Conservation (phyloP, 2,888 invertebrate genomes). For the Orgyia antiqua region DNA sequence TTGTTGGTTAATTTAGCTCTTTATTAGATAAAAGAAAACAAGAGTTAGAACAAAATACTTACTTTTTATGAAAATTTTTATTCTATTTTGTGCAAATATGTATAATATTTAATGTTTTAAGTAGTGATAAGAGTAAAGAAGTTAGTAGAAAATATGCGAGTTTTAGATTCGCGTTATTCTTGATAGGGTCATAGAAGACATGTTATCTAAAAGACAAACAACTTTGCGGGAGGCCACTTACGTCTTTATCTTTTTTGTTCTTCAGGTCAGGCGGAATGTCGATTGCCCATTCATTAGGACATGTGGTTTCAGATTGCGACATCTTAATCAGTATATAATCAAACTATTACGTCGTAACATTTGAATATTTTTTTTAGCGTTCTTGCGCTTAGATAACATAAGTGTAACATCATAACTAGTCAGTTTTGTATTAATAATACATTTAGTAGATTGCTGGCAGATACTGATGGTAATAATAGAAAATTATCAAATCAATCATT, state of each 20-base stretch:
- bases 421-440: too few relatives aligned
- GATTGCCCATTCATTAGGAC: slow-evolving; percentile 68
- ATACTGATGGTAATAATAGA: too few relatives aligned
- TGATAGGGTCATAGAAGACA: slow-evolving; percentile 49
- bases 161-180: slow-evolving; percentile 14
- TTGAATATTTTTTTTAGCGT: slow-evolving; percentile 20
- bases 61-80: too few relatives aligned
- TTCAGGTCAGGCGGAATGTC: slow-evolving; percentile 65
- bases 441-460: too few relatives aligned
- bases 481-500: too few relatives aligned
- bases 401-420: slow-evolving; percentile 10
- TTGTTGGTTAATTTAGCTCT: too few relatives aligned
- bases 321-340: slow-evolving; percentile 30
- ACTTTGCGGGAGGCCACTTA: slow-evolving; percentile 71
- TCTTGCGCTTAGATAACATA: slow-evolving; percentile 18
- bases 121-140: too few relatives aligned
- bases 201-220: slow-evolving; percentile 61
- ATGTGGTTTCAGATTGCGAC: slow-evolving; percentile 47
- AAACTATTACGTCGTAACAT: slow-evolving; percentile 24
- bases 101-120: too few relatives aligned
- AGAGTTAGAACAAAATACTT: too few relatives aligned
- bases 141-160: too few relatives aligned
- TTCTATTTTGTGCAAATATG: too few relatives aligned
- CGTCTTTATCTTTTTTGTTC: slow-evolving; percentile 57
- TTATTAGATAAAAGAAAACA: too few relatives aligned